Percentiles rank a stretch among this genome's conserved stretches.
Evolutionary conservation across 1,140 invertebrate species (phyloP).

Genomic region (Cylas formicarius): DNA sequence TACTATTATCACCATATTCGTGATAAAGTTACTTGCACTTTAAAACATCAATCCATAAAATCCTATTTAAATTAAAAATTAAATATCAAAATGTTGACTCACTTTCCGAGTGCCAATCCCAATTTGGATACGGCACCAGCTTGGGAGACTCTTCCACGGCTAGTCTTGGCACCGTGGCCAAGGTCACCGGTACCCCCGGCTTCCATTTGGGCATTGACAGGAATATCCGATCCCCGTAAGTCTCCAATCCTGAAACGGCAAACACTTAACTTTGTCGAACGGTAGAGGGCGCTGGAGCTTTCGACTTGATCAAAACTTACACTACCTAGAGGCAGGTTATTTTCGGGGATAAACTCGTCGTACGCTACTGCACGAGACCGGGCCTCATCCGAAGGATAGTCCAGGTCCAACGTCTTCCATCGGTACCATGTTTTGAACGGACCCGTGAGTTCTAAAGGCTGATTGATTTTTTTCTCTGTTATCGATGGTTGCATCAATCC

Average conservation of each 20-base stretch:
- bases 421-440: constrained; percentile 45
- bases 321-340: constrained; percentile 57
- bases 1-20: too few species aligned
- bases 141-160: constrained; percentile 52
- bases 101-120: constrained; percentile 61
- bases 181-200: constrained; percentile 63
- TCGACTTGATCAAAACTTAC: not conserved
- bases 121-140: constrained; percentile 65
- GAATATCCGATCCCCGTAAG: constrained; percentile 58
- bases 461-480: constrained; percentile 11
- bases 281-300: not conserved
- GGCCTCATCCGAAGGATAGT: constrained; percentile 45
- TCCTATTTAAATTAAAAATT: too few species aligned
- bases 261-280: not conserved
- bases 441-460: constrained; percentile 26
- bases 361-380: constrained; percentile 46
- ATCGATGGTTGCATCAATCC: not conserved
- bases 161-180: constrained; percentile 52
- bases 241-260: constrained; percentile 51
- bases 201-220: constrained; percentile 75
- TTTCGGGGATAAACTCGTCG: constrained; percentile 57
- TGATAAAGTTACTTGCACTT: too few species aligned
- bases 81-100: constrained; percentile 18
- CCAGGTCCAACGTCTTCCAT: constrained; percentile 54
- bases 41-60: too few species aligned